Evolutionary conservation across 92 coral and sea anemone genomes (phyloP).

Genomic region (Galaxea fascicularis): DNA sequence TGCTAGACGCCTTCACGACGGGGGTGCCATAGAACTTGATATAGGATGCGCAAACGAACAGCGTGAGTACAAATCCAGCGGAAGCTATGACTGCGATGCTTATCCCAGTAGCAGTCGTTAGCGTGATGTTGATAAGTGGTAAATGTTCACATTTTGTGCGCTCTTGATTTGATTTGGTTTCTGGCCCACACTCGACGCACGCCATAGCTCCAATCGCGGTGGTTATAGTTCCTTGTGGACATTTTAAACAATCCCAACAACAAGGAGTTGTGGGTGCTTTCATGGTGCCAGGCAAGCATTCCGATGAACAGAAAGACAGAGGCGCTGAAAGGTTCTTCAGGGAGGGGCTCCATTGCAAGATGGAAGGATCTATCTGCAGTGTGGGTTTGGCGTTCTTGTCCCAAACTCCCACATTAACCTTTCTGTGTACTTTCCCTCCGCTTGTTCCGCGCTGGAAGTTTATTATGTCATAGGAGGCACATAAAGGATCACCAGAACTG

Average conservation of each 20-base stretch:
- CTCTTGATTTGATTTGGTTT: conserved; percentile 54
- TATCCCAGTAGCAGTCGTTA: conserved; percentile 52
- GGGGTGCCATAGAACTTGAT: conserved; percentile 47
- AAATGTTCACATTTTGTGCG: conserved; percentile 56
- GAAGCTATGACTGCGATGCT: conserved; percentile 12
- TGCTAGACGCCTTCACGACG: conserved; percentile 59
- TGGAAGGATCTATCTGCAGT: conserved; percentile 25
- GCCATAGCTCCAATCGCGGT: conserved; percentile 44
- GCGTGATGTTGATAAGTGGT: conserved; percentile 46
- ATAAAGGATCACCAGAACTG: conserved; percentile 39
- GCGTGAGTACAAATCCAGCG: conserved; percentile 22
- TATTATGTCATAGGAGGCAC: conserved; percentile 42
- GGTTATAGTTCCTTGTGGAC: conserved; percentile 73
- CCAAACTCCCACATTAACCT: conserved; percentile 73
- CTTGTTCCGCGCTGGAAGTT: conserved; percentile 29
- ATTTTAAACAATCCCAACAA: conserved; percentile 76
- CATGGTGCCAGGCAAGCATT: conserved; percentile 43
- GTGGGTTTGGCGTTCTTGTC: conserved; percentile 45
- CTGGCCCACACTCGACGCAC: conserved; percentile 64
- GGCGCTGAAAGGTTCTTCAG: conserved; percentile 33
- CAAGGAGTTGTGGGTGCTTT: conserved; percentile 50
- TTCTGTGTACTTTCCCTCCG: background rate
- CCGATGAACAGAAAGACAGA: conserved; percentile 36
- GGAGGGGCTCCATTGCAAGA: conserved; percentile 62
- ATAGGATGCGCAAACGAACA: conserved; percentile 14